Base-by-base conservation (phyloP, 2,888 invertebrate species). In the Lutraria lutraria region DNA sequence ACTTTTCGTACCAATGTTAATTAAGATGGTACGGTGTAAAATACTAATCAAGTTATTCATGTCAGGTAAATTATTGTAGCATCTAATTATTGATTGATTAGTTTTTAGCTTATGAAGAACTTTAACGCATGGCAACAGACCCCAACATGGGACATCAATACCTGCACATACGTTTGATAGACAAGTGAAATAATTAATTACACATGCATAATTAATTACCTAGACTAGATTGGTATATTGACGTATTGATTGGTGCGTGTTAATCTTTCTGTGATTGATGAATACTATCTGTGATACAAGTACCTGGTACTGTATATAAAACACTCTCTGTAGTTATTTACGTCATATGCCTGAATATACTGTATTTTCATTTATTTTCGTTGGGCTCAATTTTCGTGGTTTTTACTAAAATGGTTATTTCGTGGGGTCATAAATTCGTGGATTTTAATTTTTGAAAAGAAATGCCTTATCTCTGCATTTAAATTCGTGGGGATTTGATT, bases 131-230 rank as follows among this genome's bases (percentile, higher is more conserved):
- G 25, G 25, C 63, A 68, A 25, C 63, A 25, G 25, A 25, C 60
- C 19, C n/a, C 21, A 21, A 60, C n/a, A 21, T 6, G 60, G n/a
- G 25, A 68, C 25, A 68, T 6, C 25, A 68, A n/a, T 25, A 68
- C n/a, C n/a, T 21, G 63, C 25, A 1, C 12, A 68, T 25, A 68
- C 25, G n/a, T 68, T 68, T 68, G 63, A 25, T 68, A n/a, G 12
- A 68, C n/a, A 68, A 25, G 63, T 25, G 25, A 68, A 68, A 25
- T 68, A 68, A 68, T 68, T 68, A 68, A 68, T 68, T 68, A 68
- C 25, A 25, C 12, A 68, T 68, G 63, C 63, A 68, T 68, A 68
- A 68, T 68, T 68, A 25, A 68, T 25, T 12, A 68, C 12, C 63
- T 10, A 25, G 25, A 68, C 63, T 8, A 68, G 25, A 25, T 68